phyloP scores from a whole-genome alignment of 2,797 vertebrate species.

The Rallus crepitans region DNA sequence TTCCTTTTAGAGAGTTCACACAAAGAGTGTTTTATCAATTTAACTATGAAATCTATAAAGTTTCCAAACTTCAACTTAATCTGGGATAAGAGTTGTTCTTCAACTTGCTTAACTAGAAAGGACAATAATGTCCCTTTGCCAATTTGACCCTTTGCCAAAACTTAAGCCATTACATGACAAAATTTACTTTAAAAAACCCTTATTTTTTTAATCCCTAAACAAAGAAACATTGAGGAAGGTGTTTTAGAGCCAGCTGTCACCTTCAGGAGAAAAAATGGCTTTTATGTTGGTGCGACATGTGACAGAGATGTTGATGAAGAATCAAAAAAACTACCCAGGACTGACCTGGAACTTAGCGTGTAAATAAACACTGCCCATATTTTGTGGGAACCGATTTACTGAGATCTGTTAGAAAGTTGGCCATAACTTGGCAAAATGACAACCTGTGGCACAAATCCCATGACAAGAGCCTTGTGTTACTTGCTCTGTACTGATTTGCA shows the following conservation, averaged over 20 bases:
- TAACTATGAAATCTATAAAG: not conserved
- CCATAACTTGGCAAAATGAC: not conserved
- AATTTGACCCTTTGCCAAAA: not conserved
- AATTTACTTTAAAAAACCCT: not conserved
- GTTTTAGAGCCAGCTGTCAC: not conserved
- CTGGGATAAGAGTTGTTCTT: not conserved
- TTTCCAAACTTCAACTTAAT: not conserved
- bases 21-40: not conserved
- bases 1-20: not conserved
- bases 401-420: not conserved
- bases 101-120: not conserved
- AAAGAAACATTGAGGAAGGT: not conserved
- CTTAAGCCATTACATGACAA: not conserved
- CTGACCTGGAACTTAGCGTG: not conserved
- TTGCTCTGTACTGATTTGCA: not conserved
- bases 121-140: not conserved
- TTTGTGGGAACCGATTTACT: not conserved
- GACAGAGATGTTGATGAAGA: not conserved
- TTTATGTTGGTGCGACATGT: not conserved
- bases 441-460: not conserved
- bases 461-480: not conserved
- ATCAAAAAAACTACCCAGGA: not conserved
- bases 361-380: not conserved
- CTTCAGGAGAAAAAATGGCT: not conserved
- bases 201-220: not conserved